Conservation (phyloP, 2,888 invertebrate genomes). For the Malthinus flaveolus region DNA sequence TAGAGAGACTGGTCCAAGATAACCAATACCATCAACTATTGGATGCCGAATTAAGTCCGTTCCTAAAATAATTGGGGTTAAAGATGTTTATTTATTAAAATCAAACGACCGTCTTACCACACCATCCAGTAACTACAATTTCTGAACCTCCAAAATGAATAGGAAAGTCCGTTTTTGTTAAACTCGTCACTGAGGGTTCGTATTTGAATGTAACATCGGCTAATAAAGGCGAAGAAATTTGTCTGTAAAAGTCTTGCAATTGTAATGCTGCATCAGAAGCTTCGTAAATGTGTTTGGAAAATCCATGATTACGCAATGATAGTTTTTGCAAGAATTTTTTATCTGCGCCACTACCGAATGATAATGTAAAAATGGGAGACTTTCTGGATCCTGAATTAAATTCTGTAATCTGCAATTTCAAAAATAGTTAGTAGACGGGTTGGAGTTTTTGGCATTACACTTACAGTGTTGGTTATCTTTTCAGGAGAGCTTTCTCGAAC, state of each 20-base stretch:
- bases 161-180: slow-evolving; percentile 62
- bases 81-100: background rate
- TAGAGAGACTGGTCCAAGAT: slow-evolving; percentile 2
- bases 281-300: slow-evolving; percentile 72
- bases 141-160: slow-evolving; percentile 67
- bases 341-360: slow-evolving; percentile 72
- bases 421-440: background rate
- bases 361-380: slow-evolving; percentile 65
- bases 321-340: slow-evolving; percentile 67
- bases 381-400: slow-evolving; percentile 55
- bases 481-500: slow-evolving; percentile 60
- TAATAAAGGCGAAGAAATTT: slow-evolving; percentile 70
- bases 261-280: slow-evolving; percentile 70
- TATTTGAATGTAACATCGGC: slow-evolving; percentile 68
- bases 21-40: background rate
- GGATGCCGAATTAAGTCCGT: background rate
- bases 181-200: slow-evolving; percentile 59
- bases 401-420: slow-evolving; percentile 48
- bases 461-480: slow-evolving; percentile 58
- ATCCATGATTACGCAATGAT: slow-evolving; percentile 67
- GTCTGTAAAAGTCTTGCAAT: slow-evolving; percentile 67
- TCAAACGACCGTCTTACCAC: slow-evolving; percentile 31
- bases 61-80: background rate
- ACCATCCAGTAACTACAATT: slow-evolving; percentile 63
- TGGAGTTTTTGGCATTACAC: background rate